Evolutionary conservation across 1,140 invertebrate genomes (phyloP), one percentile per base, ranked within the genome.

Genomic region (Streblospio benedicti): DNA sequence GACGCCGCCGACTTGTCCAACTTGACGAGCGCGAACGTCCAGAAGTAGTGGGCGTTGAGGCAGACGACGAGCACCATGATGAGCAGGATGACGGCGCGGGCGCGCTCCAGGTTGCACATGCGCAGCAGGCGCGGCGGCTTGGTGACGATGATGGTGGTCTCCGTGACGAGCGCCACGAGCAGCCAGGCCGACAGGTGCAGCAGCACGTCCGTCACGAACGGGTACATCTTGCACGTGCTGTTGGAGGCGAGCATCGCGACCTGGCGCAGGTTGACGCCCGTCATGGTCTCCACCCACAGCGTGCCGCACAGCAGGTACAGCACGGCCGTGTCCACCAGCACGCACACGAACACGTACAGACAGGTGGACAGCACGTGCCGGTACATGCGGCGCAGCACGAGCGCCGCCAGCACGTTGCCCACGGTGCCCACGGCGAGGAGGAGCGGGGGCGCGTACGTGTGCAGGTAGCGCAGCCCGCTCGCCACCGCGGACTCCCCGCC

Each of bases 11-110:
- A 31, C 18, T 25, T 59, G n/a, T 63, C 64, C 25, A 61, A 58
- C 16, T 43, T 57, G 0, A 63, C 59, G 16, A 76, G 55, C 0
- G 68, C 69, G 35, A 66, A 67, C 0, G 74, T 77, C 71, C 75
- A 76, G 67, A 78, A 77, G 65, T 67, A 72, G 57, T 76, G 73
- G 23, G 73, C 67, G 62, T 77, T 76, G 16, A 77, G 62, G 51
- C 69, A 70, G 30, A 75, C 66, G 0, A 76, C 56, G 0, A 77
- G 30, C 6, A 76, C 70, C 5, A 67, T 66, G 12, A 75, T 67
- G 4, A 75, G 65, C 25, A 76, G 52, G 45, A 73, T 62, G 33
- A 75, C 67, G 16, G 72, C 67, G 9, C 67, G 67, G 4, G 71
- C 71, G 27, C 72, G 60, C 56, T 74, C 71, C 0, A 67, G 49